Evolutionary conservation across 2,888 invertebrate species (phyloP).

Genomic region (Polydrusus cervinus): DNA sequence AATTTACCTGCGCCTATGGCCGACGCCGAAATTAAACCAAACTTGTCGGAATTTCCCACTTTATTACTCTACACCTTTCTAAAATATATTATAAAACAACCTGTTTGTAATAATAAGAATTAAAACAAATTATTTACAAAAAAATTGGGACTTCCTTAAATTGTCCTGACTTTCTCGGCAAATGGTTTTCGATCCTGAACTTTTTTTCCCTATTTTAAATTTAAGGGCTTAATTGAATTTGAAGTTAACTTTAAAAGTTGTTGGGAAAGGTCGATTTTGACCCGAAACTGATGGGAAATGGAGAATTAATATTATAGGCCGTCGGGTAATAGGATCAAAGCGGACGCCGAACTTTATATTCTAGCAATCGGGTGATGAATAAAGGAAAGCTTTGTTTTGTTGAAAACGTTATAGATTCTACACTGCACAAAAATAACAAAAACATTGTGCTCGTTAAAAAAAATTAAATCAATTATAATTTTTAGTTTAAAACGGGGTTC

Average conservation of each 20-base stretch:
- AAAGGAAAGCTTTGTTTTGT: no score
- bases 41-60: no score
- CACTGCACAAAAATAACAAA: not conserved
- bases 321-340: conserved; percentile 11
- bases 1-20: no score
- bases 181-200: conserved; percentile 1
- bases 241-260: conserved; percentile 35
- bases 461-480: no score
- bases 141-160: not conserved
- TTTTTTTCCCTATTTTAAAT: conserved; percentile 36
- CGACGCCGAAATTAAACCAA: no score
- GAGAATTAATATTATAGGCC: conserved; percentile 9
- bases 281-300: conserved; percentile 16
- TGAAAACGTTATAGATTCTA: not conserved
- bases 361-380: not conserved
- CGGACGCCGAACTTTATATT: not conserved
- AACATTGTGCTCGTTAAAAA: no score
- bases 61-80: no score
- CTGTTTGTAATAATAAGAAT: no score
- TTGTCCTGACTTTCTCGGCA: conserved; percentile 4
- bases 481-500: no score
- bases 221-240: conserved; percentile 39
- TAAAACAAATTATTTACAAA: no score
- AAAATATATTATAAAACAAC: no score
- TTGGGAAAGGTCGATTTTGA: conserved; percentile 15